Percentiles rank a stretch among this genome's conserved stretches.
Evolutionary conservation across 2,113 vertebrate species (phyloP).

Genomic region (Cricetomys ansorgei): DNA sequence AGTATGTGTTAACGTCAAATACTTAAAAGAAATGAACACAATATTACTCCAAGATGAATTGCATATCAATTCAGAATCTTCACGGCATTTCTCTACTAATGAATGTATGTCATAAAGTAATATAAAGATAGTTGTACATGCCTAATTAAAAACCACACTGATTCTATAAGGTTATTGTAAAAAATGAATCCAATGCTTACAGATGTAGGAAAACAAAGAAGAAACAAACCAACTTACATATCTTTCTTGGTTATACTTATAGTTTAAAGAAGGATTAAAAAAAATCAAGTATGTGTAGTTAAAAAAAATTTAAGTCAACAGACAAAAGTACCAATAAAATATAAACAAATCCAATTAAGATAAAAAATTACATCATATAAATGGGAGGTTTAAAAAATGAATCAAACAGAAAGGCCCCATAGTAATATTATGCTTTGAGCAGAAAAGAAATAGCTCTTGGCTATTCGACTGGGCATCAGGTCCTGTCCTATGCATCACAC

Average conservation of each 20-base stretch:
- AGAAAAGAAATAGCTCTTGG: not conserved
- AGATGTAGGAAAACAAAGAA: not conserved
- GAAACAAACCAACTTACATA: not conserved
- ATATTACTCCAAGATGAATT: constrained; percentile 41
- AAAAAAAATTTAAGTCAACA: constrained; percentile 46
- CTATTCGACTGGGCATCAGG: not conserved
- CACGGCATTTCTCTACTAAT: constrained; percentile 62
- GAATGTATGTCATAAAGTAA: constrained; percentile 49
- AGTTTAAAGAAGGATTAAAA: constrained; percentile 1
- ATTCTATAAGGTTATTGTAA: constrained; percentile 26
- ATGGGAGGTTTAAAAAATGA: not conserved
- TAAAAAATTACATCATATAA: not conserved
- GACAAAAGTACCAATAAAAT: constrained; percentile 12
- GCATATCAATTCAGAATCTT: not conserved
- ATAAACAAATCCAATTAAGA: constrained; percentile 19
- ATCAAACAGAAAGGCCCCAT: not conserved
- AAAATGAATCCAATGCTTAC: constrained; percentile 23
- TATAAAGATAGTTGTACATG: constrained; percentile 26
- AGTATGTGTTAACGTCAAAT: constrained; percentile 34
- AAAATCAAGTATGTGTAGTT: constrained; percentile 26
- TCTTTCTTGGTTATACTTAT: constrained; percentile 32
- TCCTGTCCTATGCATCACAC: not conserved
- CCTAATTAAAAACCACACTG: constrained; percentile 39
- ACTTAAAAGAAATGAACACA: constrained; percentile 40
- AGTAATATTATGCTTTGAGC: not conserved